A percentile compares a stretch with the other conserved stretches of the same genome.
These are phyloP conservation scores for Drosophila bocki DNA, from an alignment of 1,140 invertebrate genomes.

Conservation along the genomic window DNA sequence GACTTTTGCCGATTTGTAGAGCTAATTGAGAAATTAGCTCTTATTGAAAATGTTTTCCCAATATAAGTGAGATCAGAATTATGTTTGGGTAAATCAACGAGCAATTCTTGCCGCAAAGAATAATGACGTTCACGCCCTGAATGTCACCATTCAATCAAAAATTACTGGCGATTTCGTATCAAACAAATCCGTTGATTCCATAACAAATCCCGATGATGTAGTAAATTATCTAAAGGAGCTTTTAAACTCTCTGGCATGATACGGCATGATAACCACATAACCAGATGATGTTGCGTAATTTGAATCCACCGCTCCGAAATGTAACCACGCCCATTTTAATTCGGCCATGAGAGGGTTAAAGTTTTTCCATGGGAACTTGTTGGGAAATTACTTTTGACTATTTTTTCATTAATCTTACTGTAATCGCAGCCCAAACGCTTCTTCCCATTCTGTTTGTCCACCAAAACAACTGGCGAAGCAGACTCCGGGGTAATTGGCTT, in stretches of 20 bases:
- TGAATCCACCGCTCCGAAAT: no score
- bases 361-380: no score
- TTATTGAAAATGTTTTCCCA: neutral
- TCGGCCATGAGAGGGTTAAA: no score
- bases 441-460: no score
- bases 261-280: no score
- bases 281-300: no score
- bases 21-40: neutral
- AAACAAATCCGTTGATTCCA: slow-evolving; percentile 11
- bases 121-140: neutral
- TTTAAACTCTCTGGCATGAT: slow-evolving; percentile 4
- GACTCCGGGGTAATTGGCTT: no score
- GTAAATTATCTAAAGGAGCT: slow-evolving; percentile 6
- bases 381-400: no score
- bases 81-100: neutral
- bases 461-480: no score
- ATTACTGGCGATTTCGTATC: slow-evolving; percentile 4
- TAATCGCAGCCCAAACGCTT: no score
- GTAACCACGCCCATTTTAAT: no score
- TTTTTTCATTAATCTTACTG: no score
- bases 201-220: slow-evolving; percentile 13
- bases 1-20: neutral
- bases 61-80: neutral
- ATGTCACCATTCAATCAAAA: neutral
- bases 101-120: slow-evolving; percentile 1